Conservation (phyloP, 2,797 vertebrate species). For the Avahi laniger region DNA sequence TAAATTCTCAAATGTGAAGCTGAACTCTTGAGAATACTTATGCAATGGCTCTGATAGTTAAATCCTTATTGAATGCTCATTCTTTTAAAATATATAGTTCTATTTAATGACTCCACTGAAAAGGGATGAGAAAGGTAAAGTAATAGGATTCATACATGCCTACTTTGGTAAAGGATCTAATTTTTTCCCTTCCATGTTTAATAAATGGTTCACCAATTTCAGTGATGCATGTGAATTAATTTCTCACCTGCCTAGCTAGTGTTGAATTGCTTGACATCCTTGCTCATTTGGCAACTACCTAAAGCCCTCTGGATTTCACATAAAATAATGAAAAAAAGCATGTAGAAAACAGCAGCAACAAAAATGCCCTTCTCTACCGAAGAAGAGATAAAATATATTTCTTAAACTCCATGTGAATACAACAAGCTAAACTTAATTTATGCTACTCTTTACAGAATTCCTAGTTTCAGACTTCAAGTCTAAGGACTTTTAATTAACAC, state of each 20-base stretch:
- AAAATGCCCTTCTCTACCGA: background rate
- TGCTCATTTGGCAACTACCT: background rate
- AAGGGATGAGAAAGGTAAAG: background rate
- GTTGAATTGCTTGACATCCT: background rate
- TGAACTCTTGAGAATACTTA: background rate
- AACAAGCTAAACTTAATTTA: background rate
- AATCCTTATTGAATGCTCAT: background rate
- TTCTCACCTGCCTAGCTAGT: background rate
- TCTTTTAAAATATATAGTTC: background rate
- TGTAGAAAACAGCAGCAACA: background rate
- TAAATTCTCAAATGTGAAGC: background rate
- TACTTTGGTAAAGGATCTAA: background rate
- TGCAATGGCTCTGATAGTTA: background rate
- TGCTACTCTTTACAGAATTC: background rate
- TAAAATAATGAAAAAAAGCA: conserved; percentile 7
- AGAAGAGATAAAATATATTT: background rate
- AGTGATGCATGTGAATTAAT: background rate
- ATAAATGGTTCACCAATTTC: background rate
- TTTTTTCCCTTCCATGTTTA: background rate
- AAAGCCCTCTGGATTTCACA: background rate
- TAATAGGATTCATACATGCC: background rate
- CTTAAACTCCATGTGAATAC: background rate
- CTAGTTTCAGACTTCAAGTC: background rate
- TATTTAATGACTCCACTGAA: background rate
- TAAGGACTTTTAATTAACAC: background rate